phyloP scores from a whole-genome alignment of 2,888 invertebrate species.

The Tanytarsus gracilentus region DNA sequence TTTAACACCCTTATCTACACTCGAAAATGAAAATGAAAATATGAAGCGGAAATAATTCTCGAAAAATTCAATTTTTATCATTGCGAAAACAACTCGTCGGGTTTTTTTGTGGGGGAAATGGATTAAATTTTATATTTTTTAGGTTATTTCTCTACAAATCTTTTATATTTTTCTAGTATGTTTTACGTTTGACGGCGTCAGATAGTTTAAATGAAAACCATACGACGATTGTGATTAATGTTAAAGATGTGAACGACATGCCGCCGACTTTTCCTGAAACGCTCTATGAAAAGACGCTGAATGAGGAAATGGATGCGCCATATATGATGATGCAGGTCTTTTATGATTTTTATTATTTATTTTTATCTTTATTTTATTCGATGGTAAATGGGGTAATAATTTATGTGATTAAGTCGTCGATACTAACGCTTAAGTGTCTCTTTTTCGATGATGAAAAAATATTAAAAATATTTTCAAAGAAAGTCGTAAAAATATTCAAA shows the following conservation, averaged over 20 bases:
- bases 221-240: conserved; percentile 70
- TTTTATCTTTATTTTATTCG: conserved; percentile 29
- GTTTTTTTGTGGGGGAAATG: conserved; percentile 27
- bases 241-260: conserved; percentile 82
- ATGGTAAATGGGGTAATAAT: conserved; percentile 1
- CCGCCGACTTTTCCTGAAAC: conserved; percentile 70
- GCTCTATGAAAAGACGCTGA: conserved; percentile 60
- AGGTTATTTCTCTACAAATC: conserved; percentile 33
- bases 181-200: conserved; percentile 79
- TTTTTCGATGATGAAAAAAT: too few relatives aligned
- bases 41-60: too few relatives aligned
- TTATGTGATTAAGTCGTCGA: too few relatives aligned
- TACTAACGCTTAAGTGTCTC: too few relatives aligned
- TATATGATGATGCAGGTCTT: conserved; percentile 69
- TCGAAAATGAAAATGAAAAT: too few relatives aligned
- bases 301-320: conserved; percentile 53
- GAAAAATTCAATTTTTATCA: too few relatives aligned
- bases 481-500: too few relatives aligned
- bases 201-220: conserved; percentile 84
- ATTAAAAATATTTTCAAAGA: too few relatives aligned
- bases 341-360: conserved; percentile 36
- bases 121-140: conserved; percentile 30
- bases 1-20: too few relatives aligned
- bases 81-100: too few relatives aligned
- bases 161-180: conserved; percentile 56